phyloP scores from a whole-genome alignment of 2,113 vertebrate genomes.

The Tragelaphus strepsiceros region DNA sequence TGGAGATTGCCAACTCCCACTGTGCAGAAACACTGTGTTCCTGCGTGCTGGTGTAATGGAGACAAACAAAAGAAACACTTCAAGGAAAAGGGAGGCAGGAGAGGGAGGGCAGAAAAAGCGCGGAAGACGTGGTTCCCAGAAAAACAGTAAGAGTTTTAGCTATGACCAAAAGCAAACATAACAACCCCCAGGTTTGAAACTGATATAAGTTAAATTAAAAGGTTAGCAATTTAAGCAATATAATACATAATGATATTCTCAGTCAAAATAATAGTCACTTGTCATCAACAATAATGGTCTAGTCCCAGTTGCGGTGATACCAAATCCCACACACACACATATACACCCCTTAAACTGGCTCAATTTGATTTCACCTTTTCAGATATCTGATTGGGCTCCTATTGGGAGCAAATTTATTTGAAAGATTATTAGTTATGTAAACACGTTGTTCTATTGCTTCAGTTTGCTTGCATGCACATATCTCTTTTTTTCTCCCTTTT shows the following conservation, averaged over 20 bases:
- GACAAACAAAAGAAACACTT: slow-evolving; percentile 83
- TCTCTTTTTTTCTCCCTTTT: slow-evolving; percentile 14
- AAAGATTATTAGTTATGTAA: background rate
- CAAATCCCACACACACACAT: background rate
- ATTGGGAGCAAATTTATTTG: slow-evolving; percentile 49
- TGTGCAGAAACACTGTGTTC: slow-evolving; percentile 84
- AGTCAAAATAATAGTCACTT: background rate
- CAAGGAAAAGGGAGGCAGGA: slow-evolving; percentile 74
- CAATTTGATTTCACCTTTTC: slow-evolving; percentile 66
- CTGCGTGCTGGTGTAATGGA: slow-evolving; percentile 77
- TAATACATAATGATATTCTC: background rate
- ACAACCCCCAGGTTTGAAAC: slow-evolving; percentile 41
- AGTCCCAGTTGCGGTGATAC: background rate
- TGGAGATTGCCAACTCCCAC: slow-evolving; percentile 81
- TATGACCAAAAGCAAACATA: slow-evolving; percentile 8
- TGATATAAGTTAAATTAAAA: slow-evolving; percentile 40
- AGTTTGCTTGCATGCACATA: background rate
- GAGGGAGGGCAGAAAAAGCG: slow-evolving; percentile 40
- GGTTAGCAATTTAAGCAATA: slow-evolving; percentile 29
- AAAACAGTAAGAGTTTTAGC: slow-evolving; percentile 42
- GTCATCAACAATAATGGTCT: background rate
- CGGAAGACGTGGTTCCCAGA: slow-evolving; percentile 48
- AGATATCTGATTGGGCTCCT: slow-evolving; percentile 50
- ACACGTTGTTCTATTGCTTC: slow-evolving; percentile 9
- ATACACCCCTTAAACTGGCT: slow-evolving; percentile 58